A percentile compares a stretch with the other conserved stretches of the same genome.
Conservation (phyloP, 2,113 vertebrate species). For the Phyllopteryx taeniolatus region DNA sequence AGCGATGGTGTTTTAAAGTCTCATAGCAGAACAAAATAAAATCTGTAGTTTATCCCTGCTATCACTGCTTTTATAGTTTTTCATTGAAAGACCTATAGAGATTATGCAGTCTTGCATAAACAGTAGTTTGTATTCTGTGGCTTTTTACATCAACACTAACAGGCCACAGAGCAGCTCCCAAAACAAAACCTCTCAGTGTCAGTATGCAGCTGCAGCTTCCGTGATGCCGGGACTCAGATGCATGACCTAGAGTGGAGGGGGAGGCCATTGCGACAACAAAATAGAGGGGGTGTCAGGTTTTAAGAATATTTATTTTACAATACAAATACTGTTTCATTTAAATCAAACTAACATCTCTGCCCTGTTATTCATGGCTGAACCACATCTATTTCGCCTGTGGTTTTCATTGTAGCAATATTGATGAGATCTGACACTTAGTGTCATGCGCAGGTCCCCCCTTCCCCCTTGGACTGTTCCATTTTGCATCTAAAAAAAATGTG, state of each 20-base stretch:
- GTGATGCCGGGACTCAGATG: constrained; percentile 55
- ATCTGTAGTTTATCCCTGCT: neutral
- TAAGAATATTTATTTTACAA: constrained; percentile 5
- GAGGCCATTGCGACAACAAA: constrained; percentile 34
- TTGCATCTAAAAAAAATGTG: constrained; percentile 65
- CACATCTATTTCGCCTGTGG: neutral
- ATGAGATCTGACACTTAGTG: neutral
- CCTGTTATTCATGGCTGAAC: neutral
- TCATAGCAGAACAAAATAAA: too few relatives aligned
- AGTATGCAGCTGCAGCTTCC: constrained; percentile 68
- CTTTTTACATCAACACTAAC: constrained; percentile 59
- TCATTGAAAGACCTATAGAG: neutral
- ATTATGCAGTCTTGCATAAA: neutral
- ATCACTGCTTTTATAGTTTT: neutral
- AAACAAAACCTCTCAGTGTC: constrained; percentile 70
- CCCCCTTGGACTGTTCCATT: constrained; percentile 63
- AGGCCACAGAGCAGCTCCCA: constrained; percentile 44
- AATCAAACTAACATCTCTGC: neutral
- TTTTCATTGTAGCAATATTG: constrained; percentile 3
- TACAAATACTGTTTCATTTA: neutral
- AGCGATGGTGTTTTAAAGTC: too few relatives aligned
- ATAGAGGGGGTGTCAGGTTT: constrained; percentile 20
- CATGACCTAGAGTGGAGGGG: constrained; percentile 62
- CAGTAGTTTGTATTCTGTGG: constrained; percentile 18
- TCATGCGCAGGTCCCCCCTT: constrained; percentile 11